Base-by-base conservation (phyloP, 2,797 vertebrate species). In the Podargus strigoides region DNA sequence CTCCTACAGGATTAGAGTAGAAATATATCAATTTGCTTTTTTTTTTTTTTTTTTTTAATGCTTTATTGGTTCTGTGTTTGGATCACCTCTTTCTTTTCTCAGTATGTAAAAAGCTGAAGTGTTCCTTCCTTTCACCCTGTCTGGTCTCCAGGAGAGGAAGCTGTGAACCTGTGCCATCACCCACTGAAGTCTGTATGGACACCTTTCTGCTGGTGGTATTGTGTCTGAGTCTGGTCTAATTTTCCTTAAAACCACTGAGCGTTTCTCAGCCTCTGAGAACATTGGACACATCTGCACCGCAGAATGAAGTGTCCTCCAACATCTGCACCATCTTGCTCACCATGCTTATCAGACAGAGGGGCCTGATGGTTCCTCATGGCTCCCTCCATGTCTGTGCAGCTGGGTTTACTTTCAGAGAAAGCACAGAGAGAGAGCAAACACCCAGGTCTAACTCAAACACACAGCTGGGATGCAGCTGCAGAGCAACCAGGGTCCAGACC, bases 1-100 rank as follows among this genome's bases (percentile, higher is more conserved):
- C 93, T 99, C 99, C 99, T 99, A 92, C 41, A 96, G 94, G 96
- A 88, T 79, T 28, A 81, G 32, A 95, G 24, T 11, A 88, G 42
- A 96, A 85, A 76, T 20, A 39, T 1, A 37, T 93, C 75, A 46
- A 30, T 92, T 88, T 68, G 24, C 9, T 82, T 81, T 82, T 52
- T 19, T 52, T 87, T 30, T 32, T n/a, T n/a, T n/a, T n/a, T n/a
- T n/a, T n/a, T n/a, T n/a, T n/a, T n/a, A n/a, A n/a, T 74, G 17
- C 19, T 92, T 67, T 80, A 27, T 41, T 47, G 7, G 6, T 24
- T 63, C 70, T 53, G 14, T 78, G n/a, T 69, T 91, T 87, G 77
- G 26, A 18, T 30, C 3, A 13, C 12, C 36, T 72, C 64, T 62
- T 78, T 81, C 14, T 74, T 94, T 81, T 41, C 56, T 62, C 42